phyloP scores from a whole-genome alignment of 2,797 vertebrate species.

The Leptoclinus maculatus region DNA sequence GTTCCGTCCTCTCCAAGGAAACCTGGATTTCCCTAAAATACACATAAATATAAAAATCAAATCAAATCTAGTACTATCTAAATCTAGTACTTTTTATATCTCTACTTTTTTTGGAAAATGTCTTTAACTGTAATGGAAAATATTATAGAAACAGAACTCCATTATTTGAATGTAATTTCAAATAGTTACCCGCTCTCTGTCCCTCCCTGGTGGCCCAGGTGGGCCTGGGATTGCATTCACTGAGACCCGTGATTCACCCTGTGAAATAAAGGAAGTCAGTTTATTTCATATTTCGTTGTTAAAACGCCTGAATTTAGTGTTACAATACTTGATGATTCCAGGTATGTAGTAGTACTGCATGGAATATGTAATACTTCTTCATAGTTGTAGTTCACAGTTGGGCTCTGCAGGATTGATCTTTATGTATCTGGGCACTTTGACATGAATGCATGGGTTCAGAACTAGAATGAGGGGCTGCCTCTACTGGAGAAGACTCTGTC shows the following conservation, averaged over 20 bases:
- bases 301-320: not conserved
- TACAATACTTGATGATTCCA: not conserved
- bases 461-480: not conserved
- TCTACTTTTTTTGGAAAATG: not conserved
- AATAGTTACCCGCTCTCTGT: conserved; percentile 54
- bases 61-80: not conserved
- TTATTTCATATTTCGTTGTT: not conserved
- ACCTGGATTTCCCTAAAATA: conserved; percentile 57
- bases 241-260: conserved; percentile 65
- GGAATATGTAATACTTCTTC: not conserved
- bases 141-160: not conserved
- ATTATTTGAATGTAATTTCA: not conserved
- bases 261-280: not conserved
- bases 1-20: conserved; percentile 41
- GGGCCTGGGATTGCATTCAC: not conserved
- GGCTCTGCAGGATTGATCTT: not conserved
- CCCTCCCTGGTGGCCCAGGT: conserved; percentile 45
- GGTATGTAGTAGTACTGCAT: not conserved
- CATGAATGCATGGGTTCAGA: conserved; percentile 15
- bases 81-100: not conserved
- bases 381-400: not conserved
- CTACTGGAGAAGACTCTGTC: not conserved
- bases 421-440: not conserved
- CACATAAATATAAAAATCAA: not conserved
- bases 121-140: not conserved